phyloP scores from a whole-genome alignment of 2,797 vertebrate genomes.

The Kryptopterus vitreolus region DNA sequence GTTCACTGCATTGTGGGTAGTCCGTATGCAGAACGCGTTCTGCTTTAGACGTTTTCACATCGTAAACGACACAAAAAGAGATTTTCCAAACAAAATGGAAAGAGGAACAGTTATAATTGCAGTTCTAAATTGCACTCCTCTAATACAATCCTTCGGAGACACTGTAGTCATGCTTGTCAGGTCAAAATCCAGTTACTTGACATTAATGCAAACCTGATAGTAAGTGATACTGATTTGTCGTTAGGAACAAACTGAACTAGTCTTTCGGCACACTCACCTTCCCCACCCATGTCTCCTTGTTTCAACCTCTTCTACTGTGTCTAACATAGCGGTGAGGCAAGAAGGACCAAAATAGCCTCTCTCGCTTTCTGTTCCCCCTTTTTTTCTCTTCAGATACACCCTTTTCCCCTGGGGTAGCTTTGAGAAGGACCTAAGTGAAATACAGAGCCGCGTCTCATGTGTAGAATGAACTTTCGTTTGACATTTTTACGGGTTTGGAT shows the following conservation, averaged over 20 bases:
- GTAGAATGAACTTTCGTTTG: slow-evolving; percentile 45
- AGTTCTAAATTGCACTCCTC: neutral
- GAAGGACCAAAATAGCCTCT: slow-evolving; percentile 70
- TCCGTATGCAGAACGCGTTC: neutral
- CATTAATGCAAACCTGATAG: too few relatives aligned
- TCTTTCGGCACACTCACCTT: slow-evolving; percentile 29
- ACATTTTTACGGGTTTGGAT: neutral
- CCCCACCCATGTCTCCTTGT: slow-evolving; percentile 37
- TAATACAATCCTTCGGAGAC: neutral
- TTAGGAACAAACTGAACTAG: neutral
- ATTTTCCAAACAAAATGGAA: slow-evolving; percentile 11
- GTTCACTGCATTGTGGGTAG: slow-evolving; percentile 41
- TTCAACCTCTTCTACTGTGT: slow-evolving; percentile 41
- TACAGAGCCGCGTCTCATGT: slow-evolving; percentile 22
- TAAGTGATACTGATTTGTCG: too few relatives aligned
- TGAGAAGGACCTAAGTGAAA: slow-evolving; percentile 29
- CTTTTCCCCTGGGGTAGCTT: slow-evolving; percentile 61
- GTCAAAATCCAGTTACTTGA: neutral
- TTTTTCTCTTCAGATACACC: slow-evolving; percentile 66
- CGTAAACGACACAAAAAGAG: neutral
- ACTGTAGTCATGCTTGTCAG: neutral
- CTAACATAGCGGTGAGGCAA: slow-evolving; percentile 56
- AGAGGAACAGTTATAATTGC: neutral
- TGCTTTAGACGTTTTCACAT: neutral
- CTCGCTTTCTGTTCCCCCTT: slow-evolving; percentile 77